phyloP scores from a whole-genome alignment of 2,888 invertebrate species.

The Pilophorus perplexus region DNA sequence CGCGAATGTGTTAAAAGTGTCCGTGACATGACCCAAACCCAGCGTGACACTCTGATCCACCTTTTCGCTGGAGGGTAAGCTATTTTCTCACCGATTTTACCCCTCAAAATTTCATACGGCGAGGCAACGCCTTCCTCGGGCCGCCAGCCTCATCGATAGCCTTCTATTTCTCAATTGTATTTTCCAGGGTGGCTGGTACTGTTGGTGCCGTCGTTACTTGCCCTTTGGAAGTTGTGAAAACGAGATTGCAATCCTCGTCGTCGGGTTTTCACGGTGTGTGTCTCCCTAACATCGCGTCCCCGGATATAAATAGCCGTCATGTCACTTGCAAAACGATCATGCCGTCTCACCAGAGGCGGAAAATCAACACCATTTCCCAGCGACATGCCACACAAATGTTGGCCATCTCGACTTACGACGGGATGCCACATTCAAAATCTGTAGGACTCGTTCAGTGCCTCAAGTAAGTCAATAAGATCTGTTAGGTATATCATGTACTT shows the following conservation, averaged over 20 bases:
- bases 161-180: too few species aligned
- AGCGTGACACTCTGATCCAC: constrained; percentile 80
- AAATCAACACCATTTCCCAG: constrained; percentile 71
- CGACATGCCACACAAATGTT: constrained; percentile 70
- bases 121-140: neutral
- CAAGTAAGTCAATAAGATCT: too few species aligned
- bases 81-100: constrained; percentile 14
- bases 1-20: constrained; percentile 19
- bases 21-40: constrained; percentile 45
- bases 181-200: constrained; percentile 87
- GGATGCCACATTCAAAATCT: constrained; percentile 57
- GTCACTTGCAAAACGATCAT: constrained; percentile 58
- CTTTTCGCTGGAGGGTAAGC: constrained; percentile 94
- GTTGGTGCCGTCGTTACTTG: constrained; percentile 96
- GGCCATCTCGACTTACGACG: constrained; percentile 64
- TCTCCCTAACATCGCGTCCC: constrained; percentile 53
- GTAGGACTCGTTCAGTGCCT: constrained; percentile 81
- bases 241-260: constrained; percentile 90
- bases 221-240: constrained; percentile 96
- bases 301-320: constrained; percentile 53
- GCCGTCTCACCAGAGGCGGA: constrained; percentile 64
- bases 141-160: too few species aligned
- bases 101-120: neutral
- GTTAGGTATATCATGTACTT: too few species aligned
- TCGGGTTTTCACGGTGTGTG: constrained; percentile 58